Evolutionary conservation across 2,888 invertebrate species (phyloP).

Genomic region (Smittia sp.): DNA sequence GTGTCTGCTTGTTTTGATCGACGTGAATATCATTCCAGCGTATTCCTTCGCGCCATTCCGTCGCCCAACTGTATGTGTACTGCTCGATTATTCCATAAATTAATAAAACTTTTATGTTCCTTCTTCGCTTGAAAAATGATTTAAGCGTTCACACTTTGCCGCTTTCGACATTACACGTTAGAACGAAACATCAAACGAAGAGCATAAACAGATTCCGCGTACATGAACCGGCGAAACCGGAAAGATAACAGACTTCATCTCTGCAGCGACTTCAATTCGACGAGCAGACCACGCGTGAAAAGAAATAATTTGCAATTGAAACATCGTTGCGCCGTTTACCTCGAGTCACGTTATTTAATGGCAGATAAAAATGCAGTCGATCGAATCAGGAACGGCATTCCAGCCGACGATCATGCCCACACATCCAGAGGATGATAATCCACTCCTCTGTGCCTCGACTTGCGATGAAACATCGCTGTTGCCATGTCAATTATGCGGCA

Average conservation of each 20-base stretch:
- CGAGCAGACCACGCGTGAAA: slow-evolving; percentile 22
- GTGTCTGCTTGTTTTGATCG: not conserved
- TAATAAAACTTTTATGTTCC: not conserved
- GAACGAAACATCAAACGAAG: not conserved
- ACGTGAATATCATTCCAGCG: not conserved
- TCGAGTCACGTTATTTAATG: slow-evolving; percentile 7
- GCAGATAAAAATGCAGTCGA: not conserved
- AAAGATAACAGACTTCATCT: slow-evolving; percentile 11
- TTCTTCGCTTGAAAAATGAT: slow-evolving; percentile 2
- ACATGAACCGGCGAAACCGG: not conserved
- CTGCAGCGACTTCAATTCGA: not conserved
- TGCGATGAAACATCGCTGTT: not conserved
- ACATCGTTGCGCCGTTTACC: slow-evolving; percentile 2
- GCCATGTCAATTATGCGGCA: slow-evolving; percentile 3
- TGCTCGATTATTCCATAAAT: not conserved
- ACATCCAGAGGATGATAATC: slow-evolving; percentile 14
- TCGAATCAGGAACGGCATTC: slow-evolving; percentile 17
- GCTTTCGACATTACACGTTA: not conserved
- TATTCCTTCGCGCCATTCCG: not conserved
- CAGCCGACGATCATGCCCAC: not conserved
- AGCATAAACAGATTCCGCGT: not conserved
- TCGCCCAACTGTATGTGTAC: not conserved
- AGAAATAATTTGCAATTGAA: slow-evolving; percentile 13
- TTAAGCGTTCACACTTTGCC: slow-evolving; percentile 6
- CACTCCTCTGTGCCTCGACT: not conserved